Evolutionary conservation across 2,797 vertebrate species (phyloP), one percentile per base, ranked within the genome.

Genomic region (Leuciscus waleckii): DNA sequence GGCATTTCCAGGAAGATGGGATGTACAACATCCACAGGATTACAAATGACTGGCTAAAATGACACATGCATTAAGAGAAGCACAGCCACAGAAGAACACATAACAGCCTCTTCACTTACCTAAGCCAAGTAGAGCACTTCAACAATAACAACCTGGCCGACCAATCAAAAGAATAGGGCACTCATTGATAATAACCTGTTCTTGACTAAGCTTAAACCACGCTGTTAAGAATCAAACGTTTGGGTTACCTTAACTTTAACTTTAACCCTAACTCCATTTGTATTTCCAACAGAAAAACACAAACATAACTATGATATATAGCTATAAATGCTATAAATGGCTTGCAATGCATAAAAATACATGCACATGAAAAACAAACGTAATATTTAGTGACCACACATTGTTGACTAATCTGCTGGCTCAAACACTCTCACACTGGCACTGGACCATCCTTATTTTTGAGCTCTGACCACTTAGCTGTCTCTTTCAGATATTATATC

Each of bases 401-500:
- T 19, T 49, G 14, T 26, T 29, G 70, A 35, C 46, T 54, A 29
- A 54, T 23, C 26, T 21, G 61, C 61, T 32, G 61, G 16, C 49
- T 21, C 35, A 69, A 23, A 69, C 21, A 21, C 37, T 23, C 67
- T 69, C 10, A 76, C 14, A 39, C 32, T 39, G 39, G 16, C 75
- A 58, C 32, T 5, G 21, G 74, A 77, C 11, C 16, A 21, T 67
- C 10, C 39, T 46, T 65, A 49, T 79, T 63, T 43, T 65, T 11
- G 7, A 63, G 8, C 37, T 58, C n/a, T 46, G 39, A 8, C 58
- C 39, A 19, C n/a, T 26, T 29, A 67, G 10, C 26, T 11, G 6
- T 82, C 68, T 58, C 80, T 23, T 29, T 43, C 4, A 58, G 61
- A 79, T 58, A 85, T 85, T 73, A 73, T 80, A 79, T 85, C 29